Base-by-base conservation (phyloP, 2,888 invertebrate genomes). In the Nezara viridula region DNA sequence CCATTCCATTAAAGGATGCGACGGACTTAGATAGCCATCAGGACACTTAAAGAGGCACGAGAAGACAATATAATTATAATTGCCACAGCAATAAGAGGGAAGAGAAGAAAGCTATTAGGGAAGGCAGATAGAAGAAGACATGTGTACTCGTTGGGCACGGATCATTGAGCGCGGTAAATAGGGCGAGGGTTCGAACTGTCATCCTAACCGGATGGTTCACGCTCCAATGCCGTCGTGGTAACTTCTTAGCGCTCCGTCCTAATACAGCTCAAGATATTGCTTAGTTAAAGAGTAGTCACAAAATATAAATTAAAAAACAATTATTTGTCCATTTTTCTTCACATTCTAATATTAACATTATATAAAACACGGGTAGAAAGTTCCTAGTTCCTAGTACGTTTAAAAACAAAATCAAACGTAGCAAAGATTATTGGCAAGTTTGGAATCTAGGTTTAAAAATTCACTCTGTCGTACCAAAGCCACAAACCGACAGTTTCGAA, bases 61-160 rank as follows among this genome's bases (percentile, higher is more conserved):
- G 37, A 10, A 19, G 66, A 73, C 66, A 37, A 37, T 73, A 73
- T 73, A 73, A 73, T 73, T 73, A 73, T 73, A 37, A 73, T 37
- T 7, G 66, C 37, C 12, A 0, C 19, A 19, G 37, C 12, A 73
- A 73, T 73, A 73, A 27, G 66, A 32, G 37, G 60, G 21, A 16
- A 9, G 14, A 66, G 66, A 21, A 12, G 37, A n/a, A 12, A 44
- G n/a, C 81, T 81, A 81, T 81, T 81, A 81, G 81, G 10, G 44
- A n/a, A 44, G 81, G 40, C 44, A 44, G 44, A 81, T n/a, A n/a
- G n/a, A n/a, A n/a, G n/a, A n/a, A n/a, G n/a, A n/a, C 81, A 81
- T 81, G 81, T 81, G 81, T n/a, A n/a, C 16, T 81, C n/a, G 40
- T 44, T 4, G 19, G 81, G 44, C 21, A n/a, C 9, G 81, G 44